Base-by-base conservation (phyloP, 2,888 invertebrate genomes). In the Catocala fraxini region DNA sequence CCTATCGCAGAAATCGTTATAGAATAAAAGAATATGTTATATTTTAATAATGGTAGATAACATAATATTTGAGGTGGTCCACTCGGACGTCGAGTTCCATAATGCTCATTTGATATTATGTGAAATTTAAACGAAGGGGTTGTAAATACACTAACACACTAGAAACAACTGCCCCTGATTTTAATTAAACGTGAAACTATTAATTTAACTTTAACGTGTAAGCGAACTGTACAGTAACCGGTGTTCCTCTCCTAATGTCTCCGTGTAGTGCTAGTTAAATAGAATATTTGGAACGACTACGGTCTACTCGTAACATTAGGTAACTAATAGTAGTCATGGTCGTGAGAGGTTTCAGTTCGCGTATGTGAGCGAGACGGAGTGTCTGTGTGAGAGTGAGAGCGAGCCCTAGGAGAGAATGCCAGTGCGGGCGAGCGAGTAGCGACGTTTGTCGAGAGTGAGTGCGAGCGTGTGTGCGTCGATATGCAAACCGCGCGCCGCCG, bases 231-330 rank as follows among this genome's bases (percentile, higher is more conserved):
- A 93, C 93, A 93, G 92, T 91, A 89, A 92, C 89, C 86, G 91
- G 92, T 92, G 93, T 93, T 93, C 93, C 93, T 93, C 90, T 92
- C 90, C 89, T 89, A 89, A 89, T 84, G 87, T 92, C 90, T 91
- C 92, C 88, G 83, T 87, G 90, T 92, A 92, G 91, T 82, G 84
- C 84, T 93, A 93, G 92, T 83, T 84, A 82, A 81, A 80, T 87
- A 90, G 89, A 86, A 72, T 87, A 85, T 87, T 82, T 83, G 85
- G 77, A 82, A 86, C 72, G 86, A 87, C 86, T 87, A 83, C 85
- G 85, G 87, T 87, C 88, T 88, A 84, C 87, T 84, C 81, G 79
- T 87, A 83, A 87, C 74, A 68, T 86, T 90, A 91, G 88, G 81
- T 87, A 85, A 86, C 72, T 86, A 81, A 82, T 84, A 79, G 83